Evolutionary conservation across 2,113 vertebrate species (phyloP).

Genomic region (Indicator maculatus): DNA sequence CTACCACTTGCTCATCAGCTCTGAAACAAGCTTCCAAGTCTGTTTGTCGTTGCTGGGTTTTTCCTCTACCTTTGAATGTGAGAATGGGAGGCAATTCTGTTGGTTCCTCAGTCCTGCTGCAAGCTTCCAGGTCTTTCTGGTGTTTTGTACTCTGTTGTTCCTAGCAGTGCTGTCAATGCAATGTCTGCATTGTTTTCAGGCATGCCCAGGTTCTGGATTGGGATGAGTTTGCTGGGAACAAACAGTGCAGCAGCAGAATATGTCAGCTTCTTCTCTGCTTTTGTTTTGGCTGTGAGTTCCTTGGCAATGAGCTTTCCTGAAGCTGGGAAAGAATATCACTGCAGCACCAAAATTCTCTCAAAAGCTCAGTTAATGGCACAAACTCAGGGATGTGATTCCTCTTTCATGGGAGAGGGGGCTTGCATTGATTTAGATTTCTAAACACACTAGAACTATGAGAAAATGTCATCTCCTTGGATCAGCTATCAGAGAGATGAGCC

Average conservation of each 20-base stretch:
- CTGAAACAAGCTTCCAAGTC: background rate
- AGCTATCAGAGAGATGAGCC: background rate
- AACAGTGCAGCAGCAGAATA: background rate
- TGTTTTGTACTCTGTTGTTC: background rate
- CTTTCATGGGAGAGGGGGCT: background rate
- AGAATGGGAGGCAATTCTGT: background rate
- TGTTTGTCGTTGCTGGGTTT: background rate
- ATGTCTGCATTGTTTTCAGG: background rate
- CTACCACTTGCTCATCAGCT: background rate
- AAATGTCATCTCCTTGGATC: background rate
- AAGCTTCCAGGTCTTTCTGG: background rate
- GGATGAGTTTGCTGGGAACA: background rate
- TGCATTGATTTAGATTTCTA: background rate
- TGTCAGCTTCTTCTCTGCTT: background rate
- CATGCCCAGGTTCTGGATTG: background rate
- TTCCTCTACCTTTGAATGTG: background rate
- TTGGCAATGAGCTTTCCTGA: background rate
- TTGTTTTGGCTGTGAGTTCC: background rate
- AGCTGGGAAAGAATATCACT: background rate
- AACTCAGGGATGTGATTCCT: fast-evolving
- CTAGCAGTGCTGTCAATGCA: background rate
- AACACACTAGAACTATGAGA: background rate
- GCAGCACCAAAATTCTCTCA: background rate
- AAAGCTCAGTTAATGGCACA: background rate
- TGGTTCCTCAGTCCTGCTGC: background rate